phyloP scores from a whole-genome alignment of 2,888 invertebrate genomes.

The Cosmorhoe ocellata region DNA sequence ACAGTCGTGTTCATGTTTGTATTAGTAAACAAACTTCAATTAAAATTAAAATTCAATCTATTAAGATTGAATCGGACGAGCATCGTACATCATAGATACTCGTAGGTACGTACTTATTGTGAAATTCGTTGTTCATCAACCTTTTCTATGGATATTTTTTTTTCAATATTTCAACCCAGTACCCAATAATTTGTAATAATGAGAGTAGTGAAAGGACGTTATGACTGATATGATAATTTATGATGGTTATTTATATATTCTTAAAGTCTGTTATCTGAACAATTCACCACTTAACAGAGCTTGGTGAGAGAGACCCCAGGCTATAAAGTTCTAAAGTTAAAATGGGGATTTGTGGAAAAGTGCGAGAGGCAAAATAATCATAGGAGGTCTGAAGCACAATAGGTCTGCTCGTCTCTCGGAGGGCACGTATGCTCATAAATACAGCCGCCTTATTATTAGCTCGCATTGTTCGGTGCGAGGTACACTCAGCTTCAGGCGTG shows the following conservation, averaged over 20 bases:
- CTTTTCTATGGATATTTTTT: too few relatives aligned
- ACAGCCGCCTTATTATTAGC: slow-evolving; percentile 80
- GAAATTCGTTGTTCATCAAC: too few relatives aligned
- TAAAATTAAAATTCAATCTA: too few relatives aligned
- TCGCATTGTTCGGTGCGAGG: slow-evolving; percentile 75
- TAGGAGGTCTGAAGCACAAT: slow-evolving; percentile 79
- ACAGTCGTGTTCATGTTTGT: too few relatives aligned
- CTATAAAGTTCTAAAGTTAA: slow-evolving; percentile 69
- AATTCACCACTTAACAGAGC: slow-evolving; percentile 45
- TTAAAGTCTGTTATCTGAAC: not conserved
- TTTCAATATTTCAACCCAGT: too few relatives aligned
- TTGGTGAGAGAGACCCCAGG: slow-evolving; percentile 23
- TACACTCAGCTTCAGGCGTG: slow-evolving; percentile 51
- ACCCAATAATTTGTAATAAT: too few relatives aligned
- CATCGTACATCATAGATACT: too few relatives aligned
- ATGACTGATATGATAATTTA: too few relatives aligned
- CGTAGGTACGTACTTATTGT: too few relatives aligned
- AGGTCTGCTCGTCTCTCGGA: slow-evolving; percentile 72
- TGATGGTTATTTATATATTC: not conserved
- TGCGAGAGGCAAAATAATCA: slow-evolving; percentile 75
- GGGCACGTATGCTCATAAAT: slow-evolving; percentile 81
- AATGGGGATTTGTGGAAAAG: slow-evolving; percentile 72
- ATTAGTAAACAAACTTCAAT: too few relatives aligned
- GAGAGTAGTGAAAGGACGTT: not conserved
- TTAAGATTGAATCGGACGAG: too few relatives aligned